Conservation (phyloP, 2,113 vertebrate genomes). For the Coptodon rendalli region DNA sequence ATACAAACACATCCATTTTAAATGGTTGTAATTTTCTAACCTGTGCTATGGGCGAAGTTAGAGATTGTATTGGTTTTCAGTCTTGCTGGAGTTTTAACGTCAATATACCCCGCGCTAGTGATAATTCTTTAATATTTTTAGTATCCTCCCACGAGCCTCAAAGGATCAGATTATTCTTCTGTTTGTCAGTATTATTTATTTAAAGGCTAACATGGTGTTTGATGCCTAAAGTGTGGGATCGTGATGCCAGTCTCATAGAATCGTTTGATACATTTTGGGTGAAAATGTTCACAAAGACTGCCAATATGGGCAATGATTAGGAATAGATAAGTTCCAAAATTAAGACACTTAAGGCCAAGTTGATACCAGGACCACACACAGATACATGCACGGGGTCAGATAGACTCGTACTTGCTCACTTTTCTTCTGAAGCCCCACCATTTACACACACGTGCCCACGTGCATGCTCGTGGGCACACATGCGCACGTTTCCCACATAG, state of each 20-base stretch:
- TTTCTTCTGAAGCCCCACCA: neutral
- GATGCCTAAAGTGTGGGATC: neutral
- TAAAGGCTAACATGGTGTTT: neutral
- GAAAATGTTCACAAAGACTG: neutral
- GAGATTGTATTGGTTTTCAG: neutral
- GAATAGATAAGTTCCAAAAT: neutral
- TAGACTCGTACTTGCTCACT: neutral
- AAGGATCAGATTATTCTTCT: neutral
- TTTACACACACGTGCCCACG: neutral
- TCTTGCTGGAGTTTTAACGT: neutral
- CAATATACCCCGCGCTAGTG: neutral
- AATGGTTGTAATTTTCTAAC: neutral
- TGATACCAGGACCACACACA: neutral
- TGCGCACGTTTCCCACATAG: conserved; percentile 3
- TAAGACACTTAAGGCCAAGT: neutral
- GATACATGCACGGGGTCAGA: neutral
- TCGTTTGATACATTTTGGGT: neutral
- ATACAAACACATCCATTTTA: neutral
- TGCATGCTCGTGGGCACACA: neutral
- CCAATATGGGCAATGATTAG: neutral
- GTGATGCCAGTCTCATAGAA: neutral
- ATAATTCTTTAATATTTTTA: neutral
- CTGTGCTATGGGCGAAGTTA: neutral
- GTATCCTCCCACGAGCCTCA: neutral
- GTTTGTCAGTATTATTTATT: neutral